Conservation (phyloP, 1,140 invertebrate genomes). For the Chironomus striatipennis region DNA sequence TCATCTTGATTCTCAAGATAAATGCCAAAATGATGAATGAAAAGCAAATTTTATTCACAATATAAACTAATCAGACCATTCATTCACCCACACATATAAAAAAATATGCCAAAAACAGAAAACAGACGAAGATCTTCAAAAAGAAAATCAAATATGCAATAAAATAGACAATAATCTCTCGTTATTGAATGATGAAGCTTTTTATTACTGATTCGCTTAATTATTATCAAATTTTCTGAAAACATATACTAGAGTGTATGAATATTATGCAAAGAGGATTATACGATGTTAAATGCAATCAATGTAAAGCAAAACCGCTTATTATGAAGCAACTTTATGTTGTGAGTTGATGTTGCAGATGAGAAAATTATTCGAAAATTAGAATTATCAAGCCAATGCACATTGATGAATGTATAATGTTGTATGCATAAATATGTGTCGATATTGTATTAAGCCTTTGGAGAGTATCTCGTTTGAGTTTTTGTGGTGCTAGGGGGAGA, state of each 20-base stretch:
- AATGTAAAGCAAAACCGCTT: slow-evolving; percentile 8
- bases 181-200: neutral
- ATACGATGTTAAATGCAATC: slow-evolving; percentile 1
- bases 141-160: neutral
- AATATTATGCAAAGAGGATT: slow-evolving; percentile 2
- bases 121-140: no score
- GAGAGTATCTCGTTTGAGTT: no score
- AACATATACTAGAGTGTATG: neutral
- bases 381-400: slow-evolving; percentile 3
- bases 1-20: no score
- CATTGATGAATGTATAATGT: slow-evolving; percentile 14
- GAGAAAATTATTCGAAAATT: neutral
- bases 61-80: no score
- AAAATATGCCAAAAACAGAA: no score
- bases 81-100: no score
- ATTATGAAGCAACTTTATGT: neutral
- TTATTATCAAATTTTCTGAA: neutral
- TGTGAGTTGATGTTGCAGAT: neutral
- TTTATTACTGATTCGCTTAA: neutral
- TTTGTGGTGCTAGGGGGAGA: no score
- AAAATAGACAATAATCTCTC: neutral
- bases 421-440: neutral
- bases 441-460: no score
- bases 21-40: no score
- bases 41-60: no score